Evolutionary conservation across 1,140 invertebrate species (phyloP), one percentile per base, ranked within the genome.

Genomic region (Brachionus rubens): DNA sequence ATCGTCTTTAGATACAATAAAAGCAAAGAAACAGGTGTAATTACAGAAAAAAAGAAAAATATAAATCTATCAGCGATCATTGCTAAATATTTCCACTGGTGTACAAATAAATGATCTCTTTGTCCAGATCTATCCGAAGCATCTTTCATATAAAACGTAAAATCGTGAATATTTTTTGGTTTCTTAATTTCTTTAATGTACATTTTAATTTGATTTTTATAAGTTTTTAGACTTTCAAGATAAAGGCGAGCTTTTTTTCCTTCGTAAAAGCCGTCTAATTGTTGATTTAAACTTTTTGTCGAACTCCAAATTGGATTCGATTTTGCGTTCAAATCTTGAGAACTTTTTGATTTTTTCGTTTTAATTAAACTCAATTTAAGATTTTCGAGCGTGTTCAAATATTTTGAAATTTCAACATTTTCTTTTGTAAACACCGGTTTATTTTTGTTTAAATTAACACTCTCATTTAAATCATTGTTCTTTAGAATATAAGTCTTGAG

Each of bases 371-470:
- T 59, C 6, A 59, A 36, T 36, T 59, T 59, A 4, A 59, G 36
- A 59, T 36, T 59, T 59, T 59, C 54, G 14, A 59, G 36, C 14
- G 54, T 59, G n/a, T 59, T 59, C 54, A 59, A 59, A 33, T 59
- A 59, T 4, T 33, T 59, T 14, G 30, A 59, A 41, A 33, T 36
- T 12, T n/a, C 30, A n/a, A 19, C 5, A 33, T 59, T 59, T 33
- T 59, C 30, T 59, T 16, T 59, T 3, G 54, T 40, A 36, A 59
- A 59, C 9, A 14, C n/a, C n/a, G n/a, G n/a, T n/a, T 33, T 36
- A 36, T 36, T 19, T 33, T 59, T 59, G 33, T 59, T 40, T 33
- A 16, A 36, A 59, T 59, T 9, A 14, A 10, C 54, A 59, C 36
- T 36, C 19, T 59, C 2, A 59, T 36, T 9, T 5, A 5, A 16